phyloP scores from a whole-genome alignment of 2,888 invertebrate species.

The Melikaiella ostensackeni region DNA sequence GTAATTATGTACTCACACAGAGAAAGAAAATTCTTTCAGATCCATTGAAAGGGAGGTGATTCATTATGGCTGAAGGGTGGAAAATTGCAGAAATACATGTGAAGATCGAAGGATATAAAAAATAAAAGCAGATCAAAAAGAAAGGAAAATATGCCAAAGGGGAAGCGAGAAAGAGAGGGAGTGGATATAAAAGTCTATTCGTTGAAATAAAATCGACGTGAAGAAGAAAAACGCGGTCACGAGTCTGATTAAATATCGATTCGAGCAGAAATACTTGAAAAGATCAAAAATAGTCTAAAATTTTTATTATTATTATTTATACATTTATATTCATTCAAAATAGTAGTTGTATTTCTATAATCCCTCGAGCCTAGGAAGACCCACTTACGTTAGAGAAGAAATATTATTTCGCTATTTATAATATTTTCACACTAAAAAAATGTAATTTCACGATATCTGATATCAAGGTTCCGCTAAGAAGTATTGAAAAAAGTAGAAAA shows the following conservation, averaged over 20 bases:
- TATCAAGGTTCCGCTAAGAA: too few species aligned
- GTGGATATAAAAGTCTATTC: neutral
- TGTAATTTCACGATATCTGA: too few species aligned
- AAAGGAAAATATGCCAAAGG: slow-evolving; percentile 1
- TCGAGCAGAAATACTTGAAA: neutral
- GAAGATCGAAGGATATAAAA: neutral
- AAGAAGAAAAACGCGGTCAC: slow-evolving; percentile 9
- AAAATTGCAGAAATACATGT: neutral
- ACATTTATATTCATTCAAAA: too few species aligned
- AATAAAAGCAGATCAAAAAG: neutral
- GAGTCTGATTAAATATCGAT: slow-evolving; percentile 23
- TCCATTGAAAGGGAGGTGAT: neutral
- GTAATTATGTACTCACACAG: neutral
- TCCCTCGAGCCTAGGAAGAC: too few species aligned
- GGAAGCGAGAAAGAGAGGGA: neutral
- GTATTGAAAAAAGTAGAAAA: too few species aligned
- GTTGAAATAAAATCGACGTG: neutral
- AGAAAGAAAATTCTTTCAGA: neutral
- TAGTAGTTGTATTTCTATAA: too few species aligned
- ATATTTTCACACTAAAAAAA: too few species aligned
- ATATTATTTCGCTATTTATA: too few species aligned
- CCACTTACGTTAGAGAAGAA: too few species aligned
- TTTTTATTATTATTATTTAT: too few species aligned
- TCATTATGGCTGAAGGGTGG: neutral
- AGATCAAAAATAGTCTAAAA: neutral